Conservation (phyloP, 2,888 invertebrate species). For the Monoplex corrugatus region DNA sequence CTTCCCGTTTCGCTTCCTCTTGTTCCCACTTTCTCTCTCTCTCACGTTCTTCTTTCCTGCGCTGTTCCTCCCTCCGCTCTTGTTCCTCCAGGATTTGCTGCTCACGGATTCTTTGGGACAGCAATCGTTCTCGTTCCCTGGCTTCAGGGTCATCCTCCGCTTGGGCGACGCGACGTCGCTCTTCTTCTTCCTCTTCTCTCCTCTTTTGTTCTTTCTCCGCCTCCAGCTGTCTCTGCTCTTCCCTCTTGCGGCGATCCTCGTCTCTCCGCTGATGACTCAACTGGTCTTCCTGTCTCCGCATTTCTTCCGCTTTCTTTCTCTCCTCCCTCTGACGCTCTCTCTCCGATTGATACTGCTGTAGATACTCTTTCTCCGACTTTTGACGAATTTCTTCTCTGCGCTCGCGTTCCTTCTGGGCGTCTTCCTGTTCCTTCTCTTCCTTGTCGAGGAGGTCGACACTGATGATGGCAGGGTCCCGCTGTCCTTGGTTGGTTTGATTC, state of each 20-base stretch:
- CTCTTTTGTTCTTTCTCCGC: constrained; percentile 29
- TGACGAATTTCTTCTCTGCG: constrained; percentile 54
- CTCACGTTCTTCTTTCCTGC: constrained; percentile 42
- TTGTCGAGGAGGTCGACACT: constrained; percentile 56
- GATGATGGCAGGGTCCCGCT: constrained; percentile 52
- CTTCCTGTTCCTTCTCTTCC: constrained; percentile 38
- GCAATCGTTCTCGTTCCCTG: constrained; percentile 47
- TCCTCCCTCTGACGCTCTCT: constrained; percentile 54
- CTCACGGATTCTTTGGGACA: constrained; percentile 41
- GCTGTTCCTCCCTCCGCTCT: constrained; percentile 45
- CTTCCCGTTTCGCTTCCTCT: constrained; percentile 52
- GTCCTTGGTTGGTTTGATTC: constrained; percentile 50
- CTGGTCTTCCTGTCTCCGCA: constrained; percentile 55
- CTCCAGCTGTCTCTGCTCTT: background rate
- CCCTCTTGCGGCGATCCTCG: constrained; percentile 47
- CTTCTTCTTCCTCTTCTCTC: constrained; percentile 36
- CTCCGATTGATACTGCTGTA: constrained; percentile 54
- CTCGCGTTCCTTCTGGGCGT: constrained; percentile 43
- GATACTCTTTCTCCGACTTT: constrained; percentile 57
- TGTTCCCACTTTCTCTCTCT: constrained; percentile 8
- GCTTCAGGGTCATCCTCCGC: constrained; percentile 12
- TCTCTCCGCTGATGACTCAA: constrained; percentile 55
- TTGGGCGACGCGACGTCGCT: background rate
- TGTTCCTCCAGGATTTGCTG: constrained; percentile 49
- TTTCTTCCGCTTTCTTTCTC: constrained; percentile 59